Base-by-base conservation (phyloP, 2,797 vertebrate genomes). In the Amazona ochrocephala region DNA sequence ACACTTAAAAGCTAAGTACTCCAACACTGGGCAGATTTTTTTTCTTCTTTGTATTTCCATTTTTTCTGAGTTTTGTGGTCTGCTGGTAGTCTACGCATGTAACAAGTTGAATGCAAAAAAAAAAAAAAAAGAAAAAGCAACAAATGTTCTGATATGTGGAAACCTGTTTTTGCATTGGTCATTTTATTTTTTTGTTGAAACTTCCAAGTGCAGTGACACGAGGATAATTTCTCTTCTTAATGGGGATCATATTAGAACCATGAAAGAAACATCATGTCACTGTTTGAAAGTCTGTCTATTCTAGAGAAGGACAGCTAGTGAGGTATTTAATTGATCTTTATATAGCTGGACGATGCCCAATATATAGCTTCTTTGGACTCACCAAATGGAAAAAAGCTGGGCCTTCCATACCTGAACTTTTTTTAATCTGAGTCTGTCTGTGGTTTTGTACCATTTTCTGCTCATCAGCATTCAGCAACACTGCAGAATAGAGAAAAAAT, bases 391-490 rank as follows among this genome's bases (percentile, higher is more conserved):
- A 74, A 84, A 79, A 47, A 53, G 78, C 75, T 87, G 73, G 41
- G 72, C 45, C 17, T 76, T 92, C 42, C 5, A 9, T 70, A 91
- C 22, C 68, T 60, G 64, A 95, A 95, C 80, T 77, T 96, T 81
- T 84, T 96, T 82, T 90, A 89, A 82, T 84, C 81, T 95, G 89
- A 62, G 34, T 16, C 73, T 84, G 73, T 64, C 84, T 76, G 34
- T 95, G 88, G 62, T 74, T 78, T 91, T 92, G 51, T 95, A 85
- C 89, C 54, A 48, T 95, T 96, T 89, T 95, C 78, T 82, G 83
- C 91, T 97, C 93, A 94, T 97, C 78, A 95, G 92, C 91, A 95
- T 98, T 96, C 94, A 96, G 88, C 85, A 90, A 81, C 68, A 53
- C 84, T 92, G 77, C 74, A 67, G 86, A 89, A 84, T 47, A 87